Base-by-base conservation (phyloP, 1,140 invertebrate species). In the Hetaerina americana region DNA sequence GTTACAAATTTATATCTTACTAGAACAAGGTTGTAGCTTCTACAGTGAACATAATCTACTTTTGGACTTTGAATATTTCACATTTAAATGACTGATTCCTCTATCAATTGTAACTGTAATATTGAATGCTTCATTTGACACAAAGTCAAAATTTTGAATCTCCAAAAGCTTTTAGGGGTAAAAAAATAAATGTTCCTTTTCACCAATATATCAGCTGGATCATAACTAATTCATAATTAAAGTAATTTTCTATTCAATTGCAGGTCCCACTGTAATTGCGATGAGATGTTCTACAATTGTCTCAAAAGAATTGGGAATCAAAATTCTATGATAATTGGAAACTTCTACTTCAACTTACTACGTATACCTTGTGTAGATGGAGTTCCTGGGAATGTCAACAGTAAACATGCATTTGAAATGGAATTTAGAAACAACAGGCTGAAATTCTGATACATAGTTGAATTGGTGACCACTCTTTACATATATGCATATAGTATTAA, bases 341-440 rank as follows among this genome's bases (percentile, higher is more conserved):
- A 90, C 73, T 87, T 95, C 69, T 96, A 94, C 76, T 96, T 95
- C 80, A 95, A 95, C 78, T 78, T 95, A 72, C 84, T 94, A 40
- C 86, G 87, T 80, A 87, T 91, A 22, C 87, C 89, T 6, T 95
- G 93, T 74, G 81, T 95, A 69, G 87, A 89, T 66, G 18, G 18
- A 26, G 67, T 26, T 3, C 6, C n/a, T 28, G 25, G 18, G 27
- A 68, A n/a, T n/a, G n/a, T n/a, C n/a, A n/a, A n/a, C n/a, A n/a
- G n/a, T n/a, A n/a, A n/a, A n/a, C n/a, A n/a, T 6, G 75, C 75
- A 68, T 28, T 5, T 26, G 67, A 26, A 2, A 68, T 68, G 67
- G n/a, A 68, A 28, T 68, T 68, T 24, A 68, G 2, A 3, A 68
- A 24, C n/a, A 26, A 68, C 5, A 26, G 26, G 67, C 67, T 68